phyloP scores from a whole-genome alignment of 2,797 vertebrate genomes.

The Botia almorhae region DNA sequence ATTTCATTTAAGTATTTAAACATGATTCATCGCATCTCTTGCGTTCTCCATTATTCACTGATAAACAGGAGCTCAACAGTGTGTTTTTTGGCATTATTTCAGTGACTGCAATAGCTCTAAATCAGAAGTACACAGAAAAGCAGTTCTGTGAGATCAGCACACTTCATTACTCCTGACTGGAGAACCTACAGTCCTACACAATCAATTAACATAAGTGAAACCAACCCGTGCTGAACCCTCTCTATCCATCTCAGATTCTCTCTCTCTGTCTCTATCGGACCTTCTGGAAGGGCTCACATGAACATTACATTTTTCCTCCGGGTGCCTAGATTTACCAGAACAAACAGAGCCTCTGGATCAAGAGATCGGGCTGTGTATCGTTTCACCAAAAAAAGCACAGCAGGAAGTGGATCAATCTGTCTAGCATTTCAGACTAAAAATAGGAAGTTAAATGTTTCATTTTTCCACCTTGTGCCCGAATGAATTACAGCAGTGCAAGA shows the following conservation, averaged over 20 bases:
- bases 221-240: not conserved
- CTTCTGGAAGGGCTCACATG: slow-evolving; percentile 6
- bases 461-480: not conserved
- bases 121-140: not conserved
- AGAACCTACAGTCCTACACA: not conserved
- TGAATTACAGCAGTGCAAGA: slow-evolving; percentile 2
- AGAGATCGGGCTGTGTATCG: slow-evolving; percentile 33
- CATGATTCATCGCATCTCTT: not conserved
- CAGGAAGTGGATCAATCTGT: slow-evolving; percentile 15
- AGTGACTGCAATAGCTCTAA: not conserved
- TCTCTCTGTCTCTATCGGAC: not conserved
- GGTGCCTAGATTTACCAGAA: slow-evolving; percentile 43
- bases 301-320: slow-evolving; percentile 46
- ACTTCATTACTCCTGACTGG: slow-evolving; percentile 3
- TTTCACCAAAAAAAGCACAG: slow-evolving; percentile 36
- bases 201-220: not conserved
- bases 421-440: slow-evolving; percentile 10
- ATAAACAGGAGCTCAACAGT: no score
- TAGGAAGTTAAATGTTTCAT: not conserved
- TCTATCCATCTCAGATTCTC: not conserved
- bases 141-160: slow-evolving; percentile 19
- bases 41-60: no score
- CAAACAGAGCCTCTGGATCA: slow-evolving; percentile 24
- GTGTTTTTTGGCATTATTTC: no score
- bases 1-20: not conserved